Conservation (phyloP, 1,140 invertebrate genomes). For the Pachyrhynchus sulphureomaculatus region DNA sequence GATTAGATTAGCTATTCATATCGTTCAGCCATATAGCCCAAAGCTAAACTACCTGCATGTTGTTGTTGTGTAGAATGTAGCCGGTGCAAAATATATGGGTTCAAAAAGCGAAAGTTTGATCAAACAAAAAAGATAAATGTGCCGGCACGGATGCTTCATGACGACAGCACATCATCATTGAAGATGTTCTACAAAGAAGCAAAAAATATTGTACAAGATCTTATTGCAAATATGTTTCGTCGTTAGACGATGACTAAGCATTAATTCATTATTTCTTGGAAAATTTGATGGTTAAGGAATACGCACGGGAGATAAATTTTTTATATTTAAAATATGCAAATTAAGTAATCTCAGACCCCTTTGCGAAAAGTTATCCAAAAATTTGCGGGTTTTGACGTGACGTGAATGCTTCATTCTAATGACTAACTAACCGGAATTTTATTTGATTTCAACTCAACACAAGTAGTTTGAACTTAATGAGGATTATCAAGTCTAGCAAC, state of each 20-base stretch:
- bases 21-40: slow-evolving; percentile 11
- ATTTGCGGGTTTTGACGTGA: too few relatives aligned
- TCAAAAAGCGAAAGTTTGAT: slow-evolving; percentile 26
- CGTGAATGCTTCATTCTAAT: too few relatives aligned
- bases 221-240: background rate
- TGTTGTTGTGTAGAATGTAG: background rate
- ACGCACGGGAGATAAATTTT: too few relatives aligned
- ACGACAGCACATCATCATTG: slow-evolving; percentile 2
- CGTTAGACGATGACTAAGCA: slow-evolving; percentile 4
- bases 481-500: too few relatives aligned
- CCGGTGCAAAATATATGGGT: slow-evolving; percentile 22
- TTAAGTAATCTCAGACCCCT: too few relatives aligned
- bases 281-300: too few relatives aligned
- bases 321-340: too few relatives aligned
- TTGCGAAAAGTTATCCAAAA: too few relatives aligned
- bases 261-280: background rate
- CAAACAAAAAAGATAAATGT: slow-evolving; percentile 1
- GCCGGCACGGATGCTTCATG: background rate
- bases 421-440: too few relatives aligned
- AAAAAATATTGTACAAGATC: background rate
- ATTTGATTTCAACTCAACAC: too few relatives aligned
- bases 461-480: too few relatives aligned
- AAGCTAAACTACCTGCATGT: slow-evolving; percentile 20
- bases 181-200: background rate
- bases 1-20: slow-evolving; percentile 23